A percentile compares a stretch with the other conserved stretches of the same genome.
Conservation (phyloP, 2,113 vertebrate genomes). For the Nesoenas mayeri region DNA sequence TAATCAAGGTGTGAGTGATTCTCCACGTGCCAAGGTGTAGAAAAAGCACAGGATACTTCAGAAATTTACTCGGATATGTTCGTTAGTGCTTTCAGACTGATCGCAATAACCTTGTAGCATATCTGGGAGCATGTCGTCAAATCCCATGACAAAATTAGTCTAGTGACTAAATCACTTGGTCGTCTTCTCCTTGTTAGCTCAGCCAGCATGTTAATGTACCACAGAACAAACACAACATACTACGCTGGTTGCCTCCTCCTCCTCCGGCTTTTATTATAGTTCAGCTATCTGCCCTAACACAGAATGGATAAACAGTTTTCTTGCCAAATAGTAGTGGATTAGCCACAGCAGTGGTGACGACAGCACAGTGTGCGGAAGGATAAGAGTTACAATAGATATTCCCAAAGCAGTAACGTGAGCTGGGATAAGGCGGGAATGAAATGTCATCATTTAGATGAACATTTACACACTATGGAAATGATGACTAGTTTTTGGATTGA, state of each 20-base stretch:
- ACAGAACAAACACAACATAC: not conserved
- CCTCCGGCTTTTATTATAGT: not conserved
- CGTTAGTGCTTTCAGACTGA: not conserved
- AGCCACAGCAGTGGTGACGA: slow-evolving; percentile 9
- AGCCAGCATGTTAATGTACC: not conserved
- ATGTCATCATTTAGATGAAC: not conserved
- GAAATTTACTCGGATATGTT: not conserved
- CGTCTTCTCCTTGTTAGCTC: not conserved
- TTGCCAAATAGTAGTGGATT: slow-evolving; percentile 58
- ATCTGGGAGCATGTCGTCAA: not conserved
- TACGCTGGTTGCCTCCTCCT: not conserved
- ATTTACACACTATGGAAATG: slow-evolving; percentile 31
- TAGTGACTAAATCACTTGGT: not conserved
- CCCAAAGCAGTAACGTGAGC: slow-evolving; percentile 48
- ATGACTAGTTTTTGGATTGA: slow-evolving; percentile 37
- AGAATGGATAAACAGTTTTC: slow-evolving; percentile 30
- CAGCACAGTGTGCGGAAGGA: not conserved
- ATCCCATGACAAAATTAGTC: not conserved
- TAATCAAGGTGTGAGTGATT: not conserved
- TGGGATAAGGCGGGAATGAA: slow-evolving; percentile 14
- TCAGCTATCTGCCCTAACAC: not conserved
- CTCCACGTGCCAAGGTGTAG: not conserved
- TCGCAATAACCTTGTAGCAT: not conserved
- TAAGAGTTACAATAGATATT: slow-evolving; percentile 59
- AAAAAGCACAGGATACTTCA: not conserved